Percentiles rank a stretch among this genome's conserved stretches.
phyloP scores from a whole-genome alignment of 2,113 vertebrate genomes.

The Puma concolor region DNA sequence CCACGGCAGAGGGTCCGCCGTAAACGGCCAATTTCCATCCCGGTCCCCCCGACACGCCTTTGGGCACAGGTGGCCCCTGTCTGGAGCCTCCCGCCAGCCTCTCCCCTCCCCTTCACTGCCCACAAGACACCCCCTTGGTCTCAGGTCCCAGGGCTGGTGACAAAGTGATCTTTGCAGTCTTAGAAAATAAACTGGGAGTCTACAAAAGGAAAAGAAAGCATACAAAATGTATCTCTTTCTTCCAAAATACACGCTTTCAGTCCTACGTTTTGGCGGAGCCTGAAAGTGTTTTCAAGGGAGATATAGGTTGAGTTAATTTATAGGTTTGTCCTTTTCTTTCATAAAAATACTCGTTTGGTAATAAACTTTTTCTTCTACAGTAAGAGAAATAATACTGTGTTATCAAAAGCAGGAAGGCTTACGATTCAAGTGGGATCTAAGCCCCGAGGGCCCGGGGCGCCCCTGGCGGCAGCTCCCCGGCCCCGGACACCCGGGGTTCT shows the following conservation, averaged over 20 bases:
- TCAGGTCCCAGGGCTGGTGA: constrained; percentile 76
- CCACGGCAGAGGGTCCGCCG: background rate
- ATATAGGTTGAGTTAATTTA: constrained; percentile 76
- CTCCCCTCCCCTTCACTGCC: constrained; percentile 3
- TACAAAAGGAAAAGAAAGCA: constrained; percentile 85
- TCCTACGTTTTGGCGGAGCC: constrained; percentile 76
- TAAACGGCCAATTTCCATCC: background rate
- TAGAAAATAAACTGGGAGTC: constrained; percentile 82
- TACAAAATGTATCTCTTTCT: constrained; percentile 87
- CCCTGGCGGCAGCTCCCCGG: constrained; percentile 72
- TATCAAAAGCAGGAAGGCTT: constrained; percentile 91
- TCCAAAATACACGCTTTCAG: constrained; percentile 86
- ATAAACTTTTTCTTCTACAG: constrained; percentile 89
- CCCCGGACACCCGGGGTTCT: constrained; percentile 62
- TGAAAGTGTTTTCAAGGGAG: constrained; percentile 83
- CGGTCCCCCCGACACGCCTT: background rate
- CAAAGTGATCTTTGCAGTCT: constrained; percentile 81
- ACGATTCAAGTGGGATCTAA: constrained; percentile 76
- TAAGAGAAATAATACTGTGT: constrained; percentile 86
- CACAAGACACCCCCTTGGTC: constrained; percentile 65
- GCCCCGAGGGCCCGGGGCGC: constrained; percentile 73
- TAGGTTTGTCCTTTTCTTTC: constrained; percentile 80
- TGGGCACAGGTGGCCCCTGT: constrained; percentile 60
- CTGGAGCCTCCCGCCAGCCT: constrained; percentile 64
- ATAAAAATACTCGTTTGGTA: constrained; percentile 89